Percentiles rank a stretch among this genome's conserved stretches.
phyloP scores from a whole-genome alignment of 2,797 vertebrate species.

The Phrynocephalus guinanensis region DNA sequence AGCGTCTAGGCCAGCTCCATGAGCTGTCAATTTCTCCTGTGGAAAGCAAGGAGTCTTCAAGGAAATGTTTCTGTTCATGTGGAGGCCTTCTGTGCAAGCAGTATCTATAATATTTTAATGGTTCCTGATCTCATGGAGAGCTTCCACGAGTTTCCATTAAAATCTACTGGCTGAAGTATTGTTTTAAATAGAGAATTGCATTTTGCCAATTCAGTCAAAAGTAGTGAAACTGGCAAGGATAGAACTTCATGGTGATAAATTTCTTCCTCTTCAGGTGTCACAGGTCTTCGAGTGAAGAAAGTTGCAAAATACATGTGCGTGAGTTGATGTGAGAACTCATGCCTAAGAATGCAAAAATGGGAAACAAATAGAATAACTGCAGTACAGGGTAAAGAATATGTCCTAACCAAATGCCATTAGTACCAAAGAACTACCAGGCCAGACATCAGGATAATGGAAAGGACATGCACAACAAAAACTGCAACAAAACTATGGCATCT shows the following conservation, averaged over 20 bases:
- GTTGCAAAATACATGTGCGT: neutral
- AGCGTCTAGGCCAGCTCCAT: neutral
- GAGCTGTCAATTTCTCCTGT: no score
- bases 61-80: neutral
- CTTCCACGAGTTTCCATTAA: neutral
- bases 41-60: neutral
- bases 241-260: neutral
- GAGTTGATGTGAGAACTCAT: rapidly evolving
- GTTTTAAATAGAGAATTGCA: neutral
- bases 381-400: slow-evolving; percentile 4
- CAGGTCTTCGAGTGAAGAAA: neutral
- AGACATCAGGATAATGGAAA: slow-evolving; percentile 18
- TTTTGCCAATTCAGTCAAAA: neutral
- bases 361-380: neutral
- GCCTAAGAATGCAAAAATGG: neutral
- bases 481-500: slow-evolving; percentile 29
- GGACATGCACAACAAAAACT: neutral
- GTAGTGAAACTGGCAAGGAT: neutral
- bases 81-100: no score
- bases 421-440: neutral
- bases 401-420: neutral
- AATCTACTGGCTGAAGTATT: neutral
- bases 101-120: no score
- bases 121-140: neutral
- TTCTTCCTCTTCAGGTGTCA: neutral